Evolutionary conservation across 2,888 invertebrate genomes (phyloP), one percentile per base, ranked within the genome.

Genomic region (Ferrisia virgata): DNA sequence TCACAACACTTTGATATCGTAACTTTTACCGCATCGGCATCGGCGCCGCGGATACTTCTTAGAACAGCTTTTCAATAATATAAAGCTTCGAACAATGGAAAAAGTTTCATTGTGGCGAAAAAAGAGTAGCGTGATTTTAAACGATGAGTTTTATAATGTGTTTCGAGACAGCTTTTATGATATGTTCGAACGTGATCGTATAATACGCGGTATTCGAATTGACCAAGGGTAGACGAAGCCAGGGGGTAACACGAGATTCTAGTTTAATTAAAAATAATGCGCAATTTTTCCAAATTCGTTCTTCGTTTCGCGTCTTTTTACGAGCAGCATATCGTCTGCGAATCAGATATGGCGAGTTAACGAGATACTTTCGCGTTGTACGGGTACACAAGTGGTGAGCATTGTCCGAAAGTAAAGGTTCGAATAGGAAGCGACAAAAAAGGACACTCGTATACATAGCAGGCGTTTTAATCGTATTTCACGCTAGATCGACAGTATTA

Each of bases 141-240:
- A 28, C 64, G 28, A 64, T 28, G 64, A 64, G 64, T 64, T 64
- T 64, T 4, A 64, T 64, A 28, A 64, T 64, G 28, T 28, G 64
- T 64, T 64, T 64, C 64, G 3, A 64, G 64, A 64, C 64, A 28
- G 64, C 64, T 64, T 64, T 64, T 64, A 64, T 64, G 64, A 64
- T 64, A 28, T 64, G 64, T 64, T 64, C 64, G 28, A 31, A 64
- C 64, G 64, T 64, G 31, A 64, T 64, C 64, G 64, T 64, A 64
- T 22, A 43, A n/a, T n/a, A n/a, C n/a, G n/a, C n/a, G 28, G 28
- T 64, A 64, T 64, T 64, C 64, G 28, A 5, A 64, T 15, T 25
- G 13, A 11, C 64, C 25, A 13, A 64, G 1, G 28, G 15, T 64
- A 64, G 13, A 28, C 28, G 8, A 8, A 11, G 18, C 11, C 18